phyloP scores from a whole-genome alignment of 2,113 vertebrate genomes.

The Cacatua alba region DNA sequence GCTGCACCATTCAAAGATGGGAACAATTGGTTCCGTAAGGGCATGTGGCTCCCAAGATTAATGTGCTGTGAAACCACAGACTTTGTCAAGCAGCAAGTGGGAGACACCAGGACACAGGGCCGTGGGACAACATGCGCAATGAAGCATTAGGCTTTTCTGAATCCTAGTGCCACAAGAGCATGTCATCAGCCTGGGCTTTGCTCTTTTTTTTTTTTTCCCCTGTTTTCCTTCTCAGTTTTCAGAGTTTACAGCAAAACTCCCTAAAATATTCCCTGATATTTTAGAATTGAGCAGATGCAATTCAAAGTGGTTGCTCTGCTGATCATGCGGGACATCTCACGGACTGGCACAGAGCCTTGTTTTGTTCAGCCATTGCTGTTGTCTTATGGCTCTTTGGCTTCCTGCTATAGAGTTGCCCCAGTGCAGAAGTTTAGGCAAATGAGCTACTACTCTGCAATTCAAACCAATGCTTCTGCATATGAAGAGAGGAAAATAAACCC shows the following conservation, averaged over 20 bases:
- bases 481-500: neutral
- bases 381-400: conserved; percentile 18
- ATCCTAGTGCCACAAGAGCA: neutral
- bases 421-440: neutral
- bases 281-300: neutral
- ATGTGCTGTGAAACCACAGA: neutral
- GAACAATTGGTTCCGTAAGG: neutral
- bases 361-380: neutral
- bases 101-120: neutral
- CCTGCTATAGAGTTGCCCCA: neutral
- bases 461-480: neutral
- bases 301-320: neutral
- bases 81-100: neutral
- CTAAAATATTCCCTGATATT: neutral
- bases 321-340: neutral
- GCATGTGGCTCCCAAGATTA: neutral
- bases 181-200: neutral
- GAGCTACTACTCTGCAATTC: neutral
- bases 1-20: neutral
- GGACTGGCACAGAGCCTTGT: neutral
- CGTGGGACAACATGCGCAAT: neutral
- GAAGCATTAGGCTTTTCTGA: neutral
- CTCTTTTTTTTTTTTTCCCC: neutral
- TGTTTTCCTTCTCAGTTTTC: neutral
- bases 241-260: neutral